phyloP scores from a whole-genome alignment of 2,888 invertebrate genomes.

The Hemistola chrysoprasaria region DNA sequence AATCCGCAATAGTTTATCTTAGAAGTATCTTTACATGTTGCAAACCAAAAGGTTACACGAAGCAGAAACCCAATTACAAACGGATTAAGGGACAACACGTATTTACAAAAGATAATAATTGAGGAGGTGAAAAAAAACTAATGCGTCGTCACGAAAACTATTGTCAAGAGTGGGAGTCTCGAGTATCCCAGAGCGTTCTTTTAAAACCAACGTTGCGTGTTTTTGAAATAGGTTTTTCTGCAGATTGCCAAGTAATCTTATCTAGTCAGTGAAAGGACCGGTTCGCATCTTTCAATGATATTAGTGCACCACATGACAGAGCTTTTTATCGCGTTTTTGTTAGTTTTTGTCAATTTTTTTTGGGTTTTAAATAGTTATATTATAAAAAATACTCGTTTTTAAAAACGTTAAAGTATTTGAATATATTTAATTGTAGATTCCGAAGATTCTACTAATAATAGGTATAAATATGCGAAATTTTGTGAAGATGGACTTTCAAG shows the following conservation, averaged over 20 bases:
- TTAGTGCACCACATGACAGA: constrained; percentile 55
- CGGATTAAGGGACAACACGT: constrained; percentile 64
- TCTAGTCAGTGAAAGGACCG: constrained; percentile 56
- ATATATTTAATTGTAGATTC: too few relatives aligned
- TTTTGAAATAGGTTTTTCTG: constrained; percentile 71
- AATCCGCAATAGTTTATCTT: neutral
- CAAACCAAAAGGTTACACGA: constrained; percentile 34
- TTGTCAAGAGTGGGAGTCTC: constrained; percentile 70
- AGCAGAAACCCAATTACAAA: constrained; percentile 56
- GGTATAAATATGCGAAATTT: too few relatives aligned
- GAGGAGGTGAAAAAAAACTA: constrained; percentile 58
- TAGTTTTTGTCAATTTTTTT: constrained; percentile 31
- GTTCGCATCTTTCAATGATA: constrained; percentile 63
- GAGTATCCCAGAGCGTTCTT: constrained; percentile 55
- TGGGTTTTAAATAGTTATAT: too few relatives aligned
- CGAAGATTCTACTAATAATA: too few relatives aligned
- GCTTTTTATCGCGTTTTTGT: constrained; percentile 35
- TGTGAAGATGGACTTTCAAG: too few relatives aligned
- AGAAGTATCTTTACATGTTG: constrained; percentile 24
- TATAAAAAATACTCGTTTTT: too few relatives aligned
- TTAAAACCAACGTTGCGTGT: constrained; percentile 76
- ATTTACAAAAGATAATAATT: constrained; percentile 51
- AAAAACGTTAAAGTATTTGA: too few relatives aligned
- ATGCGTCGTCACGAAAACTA: constrained; percentile 55
- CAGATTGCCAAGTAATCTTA: constrained; percentile 72